phyloP scores from a whole-genome alignment of 1,140 invertebrate species.

The Nephotettix cincticeps region DNA sequence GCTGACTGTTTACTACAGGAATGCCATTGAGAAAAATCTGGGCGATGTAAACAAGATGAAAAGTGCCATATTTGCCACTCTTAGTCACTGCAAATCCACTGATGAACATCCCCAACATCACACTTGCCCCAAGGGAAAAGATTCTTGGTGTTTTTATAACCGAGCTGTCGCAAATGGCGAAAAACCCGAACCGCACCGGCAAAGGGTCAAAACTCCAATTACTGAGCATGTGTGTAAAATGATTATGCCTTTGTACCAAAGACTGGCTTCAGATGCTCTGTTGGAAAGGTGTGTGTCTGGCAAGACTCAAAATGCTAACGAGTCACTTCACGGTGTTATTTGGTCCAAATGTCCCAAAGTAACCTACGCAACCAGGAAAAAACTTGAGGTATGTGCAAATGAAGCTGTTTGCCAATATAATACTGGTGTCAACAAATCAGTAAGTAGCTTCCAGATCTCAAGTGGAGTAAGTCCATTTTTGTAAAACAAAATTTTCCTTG shows the following conservation, averaged over 20 bases:
- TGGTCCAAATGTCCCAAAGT: background rate
- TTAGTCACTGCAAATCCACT: background rate
- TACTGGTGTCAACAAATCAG: background rate
- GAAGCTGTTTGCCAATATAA: no score
- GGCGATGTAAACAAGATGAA: no score
- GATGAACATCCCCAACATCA: background rate
- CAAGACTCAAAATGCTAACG: no score
- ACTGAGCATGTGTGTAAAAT: background rate
- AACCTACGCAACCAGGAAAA: background rate
- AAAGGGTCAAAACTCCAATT: background rate
- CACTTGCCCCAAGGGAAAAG: background rate
- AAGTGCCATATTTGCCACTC: background rate
- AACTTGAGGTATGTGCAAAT: background rate
- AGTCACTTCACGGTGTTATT: background rate
- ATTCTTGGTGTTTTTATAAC: background rate
- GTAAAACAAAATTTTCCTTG: no score
- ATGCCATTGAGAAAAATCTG: no score
- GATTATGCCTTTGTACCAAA: background rate
- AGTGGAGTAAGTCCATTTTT: background rate
- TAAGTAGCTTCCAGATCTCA: background rate
- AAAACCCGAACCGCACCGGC: background rate
- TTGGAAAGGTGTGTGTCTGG: no score
- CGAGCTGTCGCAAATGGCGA: background rate
- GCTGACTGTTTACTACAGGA: no score
- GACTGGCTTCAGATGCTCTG: background rate